Base-by-base conservation (phyloP, 2,888 invertebrate genomes). In the Mimas tiliae region DNA sequence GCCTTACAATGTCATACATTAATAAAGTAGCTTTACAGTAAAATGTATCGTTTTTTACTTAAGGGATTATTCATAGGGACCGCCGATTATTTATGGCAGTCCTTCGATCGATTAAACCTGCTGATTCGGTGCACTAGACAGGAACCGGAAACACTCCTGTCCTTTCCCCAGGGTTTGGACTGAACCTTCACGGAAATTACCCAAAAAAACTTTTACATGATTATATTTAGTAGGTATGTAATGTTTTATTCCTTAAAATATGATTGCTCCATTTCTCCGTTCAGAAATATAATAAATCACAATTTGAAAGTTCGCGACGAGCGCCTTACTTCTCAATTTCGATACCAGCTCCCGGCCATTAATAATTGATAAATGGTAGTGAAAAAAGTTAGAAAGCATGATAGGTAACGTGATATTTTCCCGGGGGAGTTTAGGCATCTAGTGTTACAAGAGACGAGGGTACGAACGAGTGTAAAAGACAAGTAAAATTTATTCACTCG, bases 321-420 rank as follows among this genome's bases (percentile, higher is more conserved):
- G 77, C 77, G 84, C 83, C 83, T 84, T 85, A 85, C 82, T 83
- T 83, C 82, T 79, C 83, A 84, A 83, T 84, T 84, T 72, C 81
- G 77, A 82, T 81, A 76, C 75, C 74, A 64, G 74, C 74, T 72
- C 68, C 64, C 47, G 75, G 74, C 74, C 75, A 75, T 75, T 75
- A 75, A 79, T 80, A 79, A 81, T 83, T 84, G 83, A 83, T 84
- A 82, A 84, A 84, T 82, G 81, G 82, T 71, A 71, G 76, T 73
- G 73, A 76, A 79, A 78, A 81, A 83, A 77, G 72, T 68, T 69
- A 65, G 65, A 68, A 53, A 52, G 62, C 58, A 58, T 55, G 45
- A 58, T 58, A 50, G 34, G 58, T 38, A 58, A 64, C 48, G 63
- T 62, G 67, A 69, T 62, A 65, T 27, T 21, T 38, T 51, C 65